phyloP scores from a whole-genome alignment of 1,140 invertebrate species.

The Phymastichus coffea region DNA sequence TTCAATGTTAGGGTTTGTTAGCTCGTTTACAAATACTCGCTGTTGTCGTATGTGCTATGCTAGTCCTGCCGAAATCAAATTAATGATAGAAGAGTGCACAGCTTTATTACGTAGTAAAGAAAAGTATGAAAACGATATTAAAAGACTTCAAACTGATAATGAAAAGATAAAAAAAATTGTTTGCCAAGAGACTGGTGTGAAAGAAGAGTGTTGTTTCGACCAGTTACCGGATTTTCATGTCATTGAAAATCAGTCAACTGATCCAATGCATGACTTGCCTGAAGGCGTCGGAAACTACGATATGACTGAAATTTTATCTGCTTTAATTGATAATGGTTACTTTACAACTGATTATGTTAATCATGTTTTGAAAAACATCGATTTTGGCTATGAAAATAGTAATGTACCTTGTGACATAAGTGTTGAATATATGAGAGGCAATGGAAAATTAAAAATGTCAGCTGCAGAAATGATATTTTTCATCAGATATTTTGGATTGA shows the following conservation, averaged over 20 bases:
- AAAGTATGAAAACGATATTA: not conserved
- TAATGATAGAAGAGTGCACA: too few relatives aligned
- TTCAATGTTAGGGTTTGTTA: constrained; percentile 8
- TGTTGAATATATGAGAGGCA: too few relatives aligned
- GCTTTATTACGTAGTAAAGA: not conserved
- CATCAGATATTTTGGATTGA: constrained; percentile 21
- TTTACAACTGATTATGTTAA: too few relatives aligned
- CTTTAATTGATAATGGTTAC: not conserved
- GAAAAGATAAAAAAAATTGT: not conserved
- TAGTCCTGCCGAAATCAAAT: too few relatives aligned
- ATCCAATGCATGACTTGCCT: constrained; percentile 17
- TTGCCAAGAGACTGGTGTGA: not conserved
- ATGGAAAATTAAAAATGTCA: constrained; percentile 26
- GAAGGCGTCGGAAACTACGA: constrained; percentile 9
- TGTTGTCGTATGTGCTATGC: constrained; percentile 14
- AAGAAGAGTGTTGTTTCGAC: not conserved
- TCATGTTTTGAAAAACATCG: too few relatives aligned
- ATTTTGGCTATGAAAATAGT: too few relatives aligned
- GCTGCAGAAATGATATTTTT: constrained; percentile 27
- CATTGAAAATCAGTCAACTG: constrained; percentile 2
- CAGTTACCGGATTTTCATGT: not conserved
- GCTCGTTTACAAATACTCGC: not conserved
- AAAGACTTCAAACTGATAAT: not conserved
- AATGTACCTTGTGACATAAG: too few relatives aligned
- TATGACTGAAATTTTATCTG: constrained; percentile 5